Base-by-base conservation (phyloP, 1,140 invertebrate species). In the Hyposmocoma kahamanoa region DNA sequence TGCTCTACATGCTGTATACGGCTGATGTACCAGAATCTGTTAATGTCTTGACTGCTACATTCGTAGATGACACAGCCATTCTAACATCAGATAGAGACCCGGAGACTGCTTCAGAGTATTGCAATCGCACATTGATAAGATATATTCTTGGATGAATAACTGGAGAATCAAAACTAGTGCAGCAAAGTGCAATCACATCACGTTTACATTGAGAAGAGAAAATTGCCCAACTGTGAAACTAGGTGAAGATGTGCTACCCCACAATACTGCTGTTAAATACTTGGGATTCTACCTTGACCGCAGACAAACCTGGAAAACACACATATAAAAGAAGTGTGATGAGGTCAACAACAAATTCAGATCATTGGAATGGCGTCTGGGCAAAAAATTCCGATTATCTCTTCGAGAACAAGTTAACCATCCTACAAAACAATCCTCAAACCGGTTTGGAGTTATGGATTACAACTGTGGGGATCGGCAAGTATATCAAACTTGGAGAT, bases 1-100 rank as follows among this genome's bases (percentile, higher is more conserved):
- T 38, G 2, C 42, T 55, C 1, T 55, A 55, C 28, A 15, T 21
- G 6, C 1, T 55, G 15, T 49, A 39, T 18, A 55, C 53, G 2
- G n/a, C 47, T 20, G 47, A 50, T 13, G 2, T 42, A 20, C 47
- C 38, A 9, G 10, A 2, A 21, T 20, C n/a, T n/a, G 5, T 3
- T 17, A 21, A 32, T 8, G 18, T 34, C n/a, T 3, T n/a, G 6
- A 32, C 24, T 21, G 28, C 26, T n/a, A 50, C 39, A 22, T 50
- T 10, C 11, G 39, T 26, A 2, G 38, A 41, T 41, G 38, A 41
- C 15, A 41, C 38, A 1, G 38, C 38, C 1, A 10, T 21, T 1
- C 18, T 41, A 1, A 11, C 19, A 8, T 21, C 19, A 3, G 13
- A 13, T 22, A 41, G 22, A 10, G 19, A 41, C 6, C 19, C 38